phyloP scores from a whole-genome alignment of 1,140 invertebrate species.

The Cardiocondyla obscurior region DNA sequence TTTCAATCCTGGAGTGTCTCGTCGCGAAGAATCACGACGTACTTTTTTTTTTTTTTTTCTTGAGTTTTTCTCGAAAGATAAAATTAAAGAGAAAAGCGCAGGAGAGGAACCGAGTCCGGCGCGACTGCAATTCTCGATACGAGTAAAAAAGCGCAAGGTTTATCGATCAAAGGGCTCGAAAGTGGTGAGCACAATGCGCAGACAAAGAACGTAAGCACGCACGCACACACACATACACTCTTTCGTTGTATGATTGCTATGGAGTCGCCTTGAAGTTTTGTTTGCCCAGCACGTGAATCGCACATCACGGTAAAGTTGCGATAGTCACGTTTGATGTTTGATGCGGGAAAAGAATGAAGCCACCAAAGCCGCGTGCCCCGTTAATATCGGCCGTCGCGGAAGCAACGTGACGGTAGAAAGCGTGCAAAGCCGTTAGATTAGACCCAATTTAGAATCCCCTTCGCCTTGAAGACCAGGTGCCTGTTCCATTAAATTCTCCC shows the following conservation, averaged over 20 bases:
- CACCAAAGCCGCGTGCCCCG: not conserved
- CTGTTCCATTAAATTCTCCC: not conserved
- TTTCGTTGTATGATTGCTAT: not conserved
- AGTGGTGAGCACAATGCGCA: not conserved
- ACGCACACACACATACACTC: not conserved
- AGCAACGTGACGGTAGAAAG: slow-evolving; percentile 29
- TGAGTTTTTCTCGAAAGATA: not conserved
- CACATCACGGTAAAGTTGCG: not conserved
- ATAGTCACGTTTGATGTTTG: not conserved
- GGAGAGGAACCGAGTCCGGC: not conserved
- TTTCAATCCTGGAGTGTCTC: not conserved
- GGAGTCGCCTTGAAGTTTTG: not conserved
- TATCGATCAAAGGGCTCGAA: slow-evolving; percentile 20
- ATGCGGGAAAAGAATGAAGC: not conserved
- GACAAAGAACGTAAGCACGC: not conserved
- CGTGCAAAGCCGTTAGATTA: not conserved
- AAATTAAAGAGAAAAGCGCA: not conserved
- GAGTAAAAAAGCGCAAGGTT: not conserved
- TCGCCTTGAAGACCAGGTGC: not conserved
- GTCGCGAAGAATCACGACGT: not conserved
- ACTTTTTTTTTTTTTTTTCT: not conserved
- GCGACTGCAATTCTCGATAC: too few species aligned
- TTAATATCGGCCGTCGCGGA: not conserved
- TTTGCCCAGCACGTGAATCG: not conserved
- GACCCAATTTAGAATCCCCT: not conserved